phyloP scores from a whole-genome alignment of 2,888 invertebrate species.

The Itoplectis maculator region DNA sequence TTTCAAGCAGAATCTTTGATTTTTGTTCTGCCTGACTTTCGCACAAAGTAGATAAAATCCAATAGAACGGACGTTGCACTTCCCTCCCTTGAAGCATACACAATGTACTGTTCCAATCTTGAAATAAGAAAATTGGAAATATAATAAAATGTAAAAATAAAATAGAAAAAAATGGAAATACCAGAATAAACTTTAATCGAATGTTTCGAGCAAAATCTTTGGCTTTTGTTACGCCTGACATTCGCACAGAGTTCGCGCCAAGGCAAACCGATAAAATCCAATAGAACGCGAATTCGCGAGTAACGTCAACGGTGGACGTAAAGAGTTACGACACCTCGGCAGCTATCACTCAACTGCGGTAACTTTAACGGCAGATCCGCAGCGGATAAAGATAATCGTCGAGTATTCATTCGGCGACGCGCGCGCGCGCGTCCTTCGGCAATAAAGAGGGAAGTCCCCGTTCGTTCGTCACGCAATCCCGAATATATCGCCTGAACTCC shows the following conservation, averaged over 20 bases:
- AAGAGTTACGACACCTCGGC: not conserved
- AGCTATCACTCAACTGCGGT: not conserved
- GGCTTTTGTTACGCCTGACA: no score
- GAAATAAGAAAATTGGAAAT: no score
- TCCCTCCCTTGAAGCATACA: no score
- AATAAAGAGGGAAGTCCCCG: not conserved
- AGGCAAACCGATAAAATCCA: not conserved
- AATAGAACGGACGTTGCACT: no score
- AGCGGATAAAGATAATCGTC: not conserved
- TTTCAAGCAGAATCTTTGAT: no score
- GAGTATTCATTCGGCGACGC: constrained; percentile 5
- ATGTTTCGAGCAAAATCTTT: no score
- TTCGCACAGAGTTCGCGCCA: not conserved
- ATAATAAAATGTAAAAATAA: no score
- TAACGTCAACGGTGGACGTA: not conserved
- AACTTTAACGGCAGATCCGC: not conserved
- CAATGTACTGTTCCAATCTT: no score
- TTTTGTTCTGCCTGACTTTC: no score
- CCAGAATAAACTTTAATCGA: no score
- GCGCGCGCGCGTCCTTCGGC: not conserved
- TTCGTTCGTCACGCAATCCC: constrained; percentile 28
- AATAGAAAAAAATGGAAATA: no score
- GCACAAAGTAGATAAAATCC: no score
- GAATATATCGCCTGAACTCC: constrained; percentile 13
- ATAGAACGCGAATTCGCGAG: not conserved